A percentile compares a stretch with the other conserved stretches of the same genome.
phyloP scores from a whole-genome alignment of 2,888 invertebrate genomes.

The Margaritifera margaritifera region DNA sequence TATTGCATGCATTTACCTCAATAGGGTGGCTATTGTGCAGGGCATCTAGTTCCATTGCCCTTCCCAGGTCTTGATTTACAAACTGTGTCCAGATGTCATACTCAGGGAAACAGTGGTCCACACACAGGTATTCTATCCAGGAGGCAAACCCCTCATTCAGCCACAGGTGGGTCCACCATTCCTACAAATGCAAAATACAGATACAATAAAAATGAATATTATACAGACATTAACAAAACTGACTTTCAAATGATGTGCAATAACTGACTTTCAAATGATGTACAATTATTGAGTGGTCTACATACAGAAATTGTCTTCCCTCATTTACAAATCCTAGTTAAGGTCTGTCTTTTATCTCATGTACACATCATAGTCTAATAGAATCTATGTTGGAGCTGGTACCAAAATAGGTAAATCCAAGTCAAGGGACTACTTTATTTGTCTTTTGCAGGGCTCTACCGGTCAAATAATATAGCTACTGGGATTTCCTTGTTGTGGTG shows the following conservation, averaged over 20 bases:
- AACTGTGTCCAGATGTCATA: conserved; percentile 98
- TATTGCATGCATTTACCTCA: conserved; percentile 81
- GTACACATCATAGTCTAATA: not conserved
- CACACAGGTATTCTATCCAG: conserved; percentile 95
- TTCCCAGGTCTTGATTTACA: conserved; percentile 88
- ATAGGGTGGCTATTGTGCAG: conserved; percentile 96
- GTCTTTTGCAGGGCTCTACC: no score
- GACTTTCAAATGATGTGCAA: not conserved
- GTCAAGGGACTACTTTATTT: no score
- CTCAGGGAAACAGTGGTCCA: conserved; percentile 92
- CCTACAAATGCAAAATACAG: conserved; percentile 72
- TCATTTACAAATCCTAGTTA: not conserved
- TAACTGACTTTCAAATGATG: not conserved
- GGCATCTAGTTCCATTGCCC: conserved; percentile 85
- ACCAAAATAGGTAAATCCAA: not conserved
- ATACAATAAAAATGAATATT: not conserved
- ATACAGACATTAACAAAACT: not conserved
- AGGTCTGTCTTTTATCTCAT: not conserved
- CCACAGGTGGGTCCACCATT: conserved; percentile 98
- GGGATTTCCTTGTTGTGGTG: no score
- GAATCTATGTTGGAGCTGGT: not conserved
- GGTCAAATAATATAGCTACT: no score
- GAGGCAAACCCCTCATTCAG: conserved; percentile 97
- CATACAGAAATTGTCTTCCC: no score
- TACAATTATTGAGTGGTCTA: not conserved